phyloP scores from a whole-genome alignment of 2,113 vertebrate genomes.

The Macrotus californicus region DNA sequence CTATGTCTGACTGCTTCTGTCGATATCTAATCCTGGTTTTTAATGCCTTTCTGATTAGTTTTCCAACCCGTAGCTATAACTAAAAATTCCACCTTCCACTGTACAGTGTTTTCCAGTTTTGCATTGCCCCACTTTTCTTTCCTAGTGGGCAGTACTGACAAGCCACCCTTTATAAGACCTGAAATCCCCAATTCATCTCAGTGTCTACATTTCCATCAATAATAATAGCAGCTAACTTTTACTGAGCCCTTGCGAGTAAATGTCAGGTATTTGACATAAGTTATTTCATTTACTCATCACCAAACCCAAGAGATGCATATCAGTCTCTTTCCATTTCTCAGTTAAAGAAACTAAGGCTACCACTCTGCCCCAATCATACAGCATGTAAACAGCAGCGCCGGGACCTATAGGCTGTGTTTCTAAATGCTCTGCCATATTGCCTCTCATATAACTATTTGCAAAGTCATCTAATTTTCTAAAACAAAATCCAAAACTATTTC shows the following conservation, averaged over 20 bases:
- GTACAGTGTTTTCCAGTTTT: not conserved
- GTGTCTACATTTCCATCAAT: not conserved
- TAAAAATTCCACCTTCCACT: not conserved
- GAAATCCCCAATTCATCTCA: not conserved
- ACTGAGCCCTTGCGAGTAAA: not conserved
- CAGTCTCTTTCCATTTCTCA: not conserved
- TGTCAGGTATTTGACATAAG: not conserved
- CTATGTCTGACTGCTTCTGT: not conserved
- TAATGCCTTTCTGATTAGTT: not conserved
- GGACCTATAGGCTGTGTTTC: not conserved
- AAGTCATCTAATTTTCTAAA: constrained; percentile 45
- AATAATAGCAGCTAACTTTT: not conserved
- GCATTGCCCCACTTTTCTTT: not conserved
- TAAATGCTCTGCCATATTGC: constrained; percentile 8
- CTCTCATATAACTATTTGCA: constrained; percentile 35
- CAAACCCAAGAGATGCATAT: not conserved
- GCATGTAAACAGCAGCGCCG: not conserved
- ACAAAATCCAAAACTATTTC: not conserved
- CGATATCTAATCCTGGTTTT: not conserved
- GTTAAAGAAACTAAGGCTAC: not conserved
- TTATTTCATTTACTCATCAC: not conserved
- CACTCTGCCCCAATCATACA: not conserved
- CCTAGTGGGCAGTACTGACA: not conserved
- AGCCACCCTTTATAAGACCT: not conserved
- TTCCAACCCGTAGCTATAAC: not conserved